A percentile compares a stretch with the other conserved stretches of the same genome.
These are phyloP conservation scores for Desoria tigrina DNA, from an alignment of 2,888 invertebrate genomes.

Conservation along the genomic window DNA sequence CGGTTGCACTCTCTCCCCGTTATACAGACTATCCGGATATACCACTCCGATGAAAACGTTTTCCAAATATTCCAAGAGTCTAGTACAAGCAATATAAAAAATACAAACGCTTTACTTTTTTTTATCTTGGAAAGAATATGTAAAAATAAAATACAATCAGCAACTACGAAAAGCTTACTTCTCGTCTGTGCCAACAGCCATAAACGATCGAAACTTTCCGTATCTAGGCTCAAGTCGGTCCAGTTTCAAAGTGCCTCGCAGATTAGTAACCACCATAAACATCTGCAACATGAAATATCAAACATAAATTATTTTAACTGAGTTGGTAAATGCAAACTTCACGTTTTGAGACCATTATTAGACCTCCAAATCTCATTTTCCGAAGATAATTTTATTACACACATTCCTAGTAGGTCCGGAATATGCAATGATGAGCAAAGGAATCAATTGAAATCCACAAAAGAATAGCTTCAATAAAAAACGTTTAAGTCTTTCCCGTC, in stretches of 20 bases:
- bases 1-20: constrained; percentile 13
- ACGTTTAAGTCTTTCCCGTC: constrained; percentile 12
- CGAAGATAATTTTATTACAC: not conserved
- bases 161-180: no score
- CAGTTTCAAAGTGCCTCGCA: not conserved
- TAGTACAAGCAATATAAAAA: not conserved
- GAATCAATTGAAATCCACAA: constrained; percentile 18
- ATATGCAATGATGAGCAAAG: constrained; percentile 30
- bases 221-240: no score
- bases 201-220: no score
- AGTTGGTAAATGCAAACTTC: no score
- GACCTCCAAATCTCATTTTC: no score
- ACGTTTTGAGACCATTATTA: no score
- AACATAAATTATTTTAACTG: no score
- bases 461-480: not conserved
- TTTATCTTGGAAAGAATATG: no score
- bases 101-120: no score
- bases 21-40: constrained; percentile 28
- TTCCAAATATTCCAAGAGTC: constrained; percentile 25
- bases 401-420: constrained; percentile 21
- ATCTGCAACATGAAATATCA: no score
- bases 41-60: constrained; percentile 21
- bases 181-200: no score
- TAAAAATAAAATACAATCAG: no score
- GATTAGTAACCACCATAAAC: not conserved